Evolutionary conservation across 30 jellyfish, hydroid and myxozoan genomes (phyloP).

Genomic region (Aurelia coerulea): DNA sequence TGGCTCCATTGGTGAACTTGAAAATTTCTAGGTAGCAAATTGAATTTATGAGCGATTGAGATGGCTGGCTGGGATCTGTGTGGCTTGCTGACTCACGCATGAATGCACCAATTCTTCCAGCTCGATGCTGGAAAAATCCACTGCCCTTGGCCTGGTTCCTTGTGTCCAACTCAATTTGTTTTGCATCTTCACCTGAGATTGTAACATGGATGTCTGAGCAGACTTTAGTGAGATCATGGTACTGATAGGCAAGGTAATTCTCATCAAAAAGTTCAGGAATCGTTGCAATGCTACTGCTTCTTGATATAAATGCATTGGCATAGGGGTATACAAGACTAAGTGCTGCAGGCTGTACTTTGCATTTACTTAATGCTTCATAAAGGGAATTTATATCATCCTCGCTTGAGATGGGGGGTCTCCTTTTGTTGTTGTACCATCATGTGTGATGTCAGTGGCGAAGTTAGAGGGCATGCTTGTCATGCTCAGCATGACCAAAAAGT

Average conservation of each 20-base stretch:
- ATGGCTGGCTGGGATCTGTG: slow-evolving; percentile 61
- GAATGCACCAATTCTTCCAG: slow-evolving; percentile 63
- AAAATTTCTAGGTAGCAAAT: slow-evolving; percentile 23
- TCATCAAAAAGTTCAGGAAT: slow-evolving; percentile 16
- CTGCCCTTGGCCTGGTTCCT: slow-evolving; percentile 55
- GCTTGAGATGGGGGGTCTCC: slow-evolving; percentile 17
- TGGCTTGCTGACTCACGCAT: slow-evolving; percentile 50
- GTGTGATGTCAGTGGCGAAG: too few species aligned
- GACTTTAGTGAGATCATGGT: slow-evolving; percentile 2
- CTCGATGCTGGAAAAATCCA: slow-evolving; percentile 47
- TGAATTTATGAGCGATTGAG: slow-evolving; percentile 27
- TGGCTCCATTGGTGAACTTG: background rate
- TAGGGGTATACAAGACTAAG: slow-evolving; percentile 15
- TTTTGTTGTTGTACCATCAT: too few species aligned
- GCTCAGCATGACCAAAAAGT: too few species aligned
- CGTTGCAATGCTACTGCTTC: slow-evolving; percentile 9
- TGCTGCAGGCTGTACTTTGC: slow-evolving; percentile 29
- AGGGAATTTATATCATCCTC: slow-evolving; percentile 5
- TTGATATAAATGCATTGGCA: slow-evolving; percentile 16
- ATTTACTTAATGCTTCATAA: slow-evolving; percentile 18
- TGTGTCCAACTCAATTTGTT: slow-evolving; percentile 37
- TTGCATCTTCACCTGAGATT: slow-evolving; percentile 32
- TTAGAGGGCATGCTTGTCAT: too few species aligned
- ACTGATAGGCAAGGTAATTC: slow-evolving; percentile 16
- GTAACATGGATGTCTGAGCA: slow-evolving; percentile 41